Percentiles rank a stretch among this genome's conserved stretches.
These are phyloP conservation scores for Parotia lawesii DNA, from an alignment of 2,113 vertebrate genomes.

Conservation along the genomic window DNA sequence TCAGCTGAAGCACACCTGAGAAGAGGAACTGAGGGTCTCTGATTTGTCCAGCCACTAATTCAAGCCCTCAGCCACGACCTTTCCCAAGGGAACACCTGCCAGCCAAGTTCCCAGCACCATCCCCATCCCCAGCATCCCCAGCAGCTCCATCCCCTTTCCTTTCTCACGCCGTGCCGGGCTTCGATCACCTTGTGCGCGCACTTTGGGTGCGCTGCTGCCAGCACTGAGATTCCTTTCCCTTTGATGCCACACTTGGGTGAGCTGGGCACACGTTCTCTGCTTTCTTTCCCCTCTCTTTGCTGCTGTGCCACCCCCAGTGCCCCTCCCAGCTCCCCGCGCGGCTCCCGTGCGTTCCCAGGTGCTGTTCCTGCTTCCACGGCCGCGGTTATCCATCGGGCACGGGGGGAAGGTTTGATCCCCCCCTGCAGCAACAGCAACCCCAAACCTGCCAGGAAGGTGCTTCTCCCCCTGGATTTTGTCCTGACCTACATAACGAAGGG, in stretches of 20 bases:
- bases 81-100: not conserved
- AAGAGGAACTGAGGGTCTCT: not conserved
- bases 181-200: not conserved
- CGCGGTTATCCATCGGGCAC: not conserved
- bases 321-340: not conserved
- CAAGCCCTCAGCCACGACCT: not conserved
- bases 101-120: not conserved
- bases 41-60: not conserved
- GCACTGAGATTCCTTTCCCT: not conserved
- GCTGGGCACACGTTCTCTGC: not conserved
- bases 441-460: not conserved
- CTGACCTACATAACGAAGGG: not conserved
- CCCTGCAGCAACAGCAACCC: not conserved
- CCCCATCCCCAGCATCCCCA: not conserved
- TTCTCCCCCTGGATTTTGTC: not conserved
- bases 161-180: not conserved
- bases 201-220: not conserved
- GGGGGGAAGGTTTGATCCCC: not conserved
- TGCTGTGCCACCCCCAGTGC: not conserved
- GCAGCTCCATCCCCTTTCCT: not conserved
- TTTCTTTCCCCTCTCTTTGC: not conserved
- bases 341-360: not conserved
- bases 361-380: not conserved
- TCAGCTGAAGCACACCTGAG: not conserved
- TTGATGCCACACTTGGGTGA: constrained; percentile 7